Base-by-base conservation (phyloP, 2,113 vertebrate genomes). In the Terrapene triunguis region DNA sequence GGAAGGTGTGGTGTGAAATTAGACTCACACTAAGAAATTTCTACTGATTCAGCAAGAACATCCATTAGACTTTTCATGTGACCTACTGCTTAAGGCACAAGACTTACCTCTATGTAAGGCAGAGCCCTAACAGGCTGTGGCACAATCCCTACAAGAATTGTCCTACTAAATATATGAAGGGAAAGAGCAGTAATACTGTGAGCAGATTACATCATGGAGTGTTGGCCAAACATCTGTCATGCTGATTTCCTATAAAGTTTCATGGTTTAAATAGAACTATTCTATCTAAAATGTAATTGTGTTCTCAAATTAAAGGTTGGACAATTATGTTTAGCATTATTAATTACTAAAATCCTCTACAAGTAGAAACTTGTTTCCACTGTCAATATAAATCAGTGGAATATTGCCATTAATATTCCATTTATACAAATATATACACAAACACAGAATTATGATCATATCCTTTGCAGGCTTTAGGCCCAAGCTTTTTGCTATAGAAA, bases 251-350 rank as follows among this genome's bases (percentile, higher is more conserved):
- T 62, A n/a, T 11, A 65, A 84, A 57, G 55, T 12, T 0, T 10
- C 55, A 74, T 11, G 19, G 13, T 92, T 78, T 88, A 92, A 94
- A 83, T 53, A 72, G 21, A 72, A 72, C 17, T 93, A 65, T 69
- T 92, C 79, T 19, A 87, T 82, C 89, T 80, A 2, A 54, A 55
- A 72, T 10, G 89, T 95, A 14, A 13, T 80, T 98, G 97, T 95
- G 92, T 91, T 95, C 25, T 95, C 80, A 76, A 44, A 89, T 88
- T 85, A 82, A 44, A 96, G n/a, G 55, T 92, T 87, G 95, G 80
- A 93, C 2, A 35, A n/a, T 0, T 1, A 48, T 19, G 14, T 82
- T 97, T 59, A 80, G 80, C 85, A 86, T 94, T 59, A 89, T 51
- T 88, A 91, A 65, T 35, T 65, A 80, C 10, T 94, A 55, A 72